A percentile compares a stretch with the other conserved stretches of the same genome.
Conservation (phyloP, 2,888 invertebrate species). For the Drosophila cognata region DNA sequence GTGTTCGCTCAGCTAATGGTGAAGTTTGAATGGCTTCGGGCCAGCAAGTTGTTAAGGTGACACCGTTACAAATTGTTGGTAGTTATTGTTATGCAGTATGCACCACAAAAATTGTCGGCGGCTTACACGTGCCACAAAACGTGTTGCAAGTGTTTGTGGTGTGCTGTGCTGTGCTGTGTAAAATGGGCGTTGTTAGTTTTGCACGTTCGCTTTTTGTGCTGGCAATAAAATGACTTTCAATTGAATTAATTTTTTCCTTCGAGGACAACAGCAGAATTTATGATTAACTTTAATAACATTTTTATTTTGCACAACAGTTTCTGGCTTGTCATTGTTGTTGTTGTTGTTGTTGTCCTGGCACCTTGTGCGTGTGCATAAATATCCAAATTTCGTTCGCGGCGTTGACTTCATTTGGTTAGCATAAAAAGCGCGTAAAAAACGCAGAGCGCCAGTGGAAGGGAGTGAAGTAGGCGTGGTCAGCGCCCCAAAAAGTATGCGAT, state of each 20-base stretch:
- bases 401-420: slow-evolving; percentile 76
- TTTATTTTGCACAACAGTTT: slow-evolving; percentile 17
- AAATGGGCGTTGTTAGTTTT: not conserved
- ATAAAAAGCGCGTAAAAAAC: slow-evolving; percentile 70
- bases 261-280: slow-evolving; percentile 54
- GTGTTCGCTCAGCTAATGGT: slow-evolving; percentile 3
- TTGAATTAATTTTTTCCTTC: slow-evolving; percentile 45
- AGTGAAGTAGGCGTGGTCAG: slow-evolving; percentile 49
- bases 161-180: not conserved
- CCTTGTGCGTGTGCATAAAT: slow-evolving; percentile 59
- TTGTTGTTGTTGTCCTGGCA: slow-evolving; percentile 31
- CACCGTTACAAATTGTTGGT: slow-evolving; percentile 6
- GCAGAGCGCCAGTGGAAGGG: not conserved
- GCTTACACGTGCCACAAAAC: slow-evolving; percentile 64
- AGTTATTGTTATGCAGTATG: slow-evolving; percentile 33
- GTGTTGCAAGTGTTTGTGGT: slow-evolving; percentile 57
- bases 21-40: slow-evolving; percentile 10
- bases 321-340: slow-evolving; percentile 20
- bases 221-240: slow-evolving; percentile 73
- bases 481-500: slow-evolving; percentile 51
- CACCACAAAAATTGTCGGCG: slow-evolving; percentile 63
- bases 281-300: slow-evolving; percentile 67
- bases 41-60: slow-evolving; percentile 16
- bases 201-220: slow-evolving; percentile 59
- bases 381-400: slow-evolving; percentile 47